phyloP scores from a whole-genome alignment of 2,888 invertebrate genomes.

The Pristionchus mayeri region DNA sequence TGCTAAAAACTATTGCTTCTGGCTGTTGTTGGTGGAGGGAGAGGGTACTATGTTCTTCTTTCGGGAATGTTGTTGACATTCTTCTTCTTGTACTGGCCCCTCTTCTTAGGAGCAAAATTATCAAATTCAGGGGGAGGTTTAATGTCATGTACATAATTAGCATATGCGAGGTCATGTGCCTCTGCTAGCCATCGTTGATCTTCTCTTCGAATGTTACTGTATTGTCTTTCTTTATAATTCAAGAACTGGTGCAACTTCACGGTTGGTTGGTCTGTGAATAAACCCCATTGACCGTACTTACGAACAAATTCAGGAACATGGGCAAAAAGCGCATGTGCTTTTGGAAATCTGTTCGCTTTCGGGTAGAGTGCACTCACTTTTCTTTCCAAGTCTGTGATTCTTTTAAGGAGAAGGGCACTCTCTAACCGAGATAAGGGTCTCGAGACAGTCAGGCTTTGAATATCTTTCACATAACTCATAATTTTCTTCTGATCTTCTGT shows the following conservation, averaged over 20 bases:
- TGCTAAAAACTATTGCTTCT: not conserved
- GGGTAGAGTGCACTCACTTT: not conserved
- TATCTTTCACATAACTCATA: not conserved
- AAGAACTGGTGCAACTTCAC: constrained; percentile 11
- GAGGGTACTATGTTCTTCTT: no score
- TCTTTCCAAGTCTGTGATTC: not conserved
- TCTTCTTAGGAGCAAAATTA: not conserved
- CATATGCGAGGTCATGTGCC: not conserved
- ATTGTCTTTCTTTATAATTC: not conserved
- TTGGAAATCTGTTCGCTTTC: not conserved
- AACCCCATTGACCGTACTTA: not conserved
- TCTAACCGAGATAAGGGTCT: not conserved
- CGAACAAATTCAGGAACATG: not conserved
- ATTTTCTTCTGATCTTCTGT: not conserved
- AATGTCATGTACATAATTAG: not conserved
- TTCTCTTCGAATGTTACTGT: not conserved
- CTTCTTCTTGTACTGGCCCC: not conserved
- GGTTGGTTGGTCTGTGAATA: no score
- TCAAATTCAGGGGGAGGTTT: not conserved
- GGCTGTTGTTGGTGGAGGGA: not conserved
- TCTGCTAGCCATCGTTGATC: not conserved
- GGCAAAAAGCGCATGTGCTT: not conserved
- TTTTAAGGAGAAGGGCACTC: not conserved
- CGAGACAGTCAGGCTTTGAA: not conserved
- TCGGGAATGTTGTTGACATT: no score